Evolutionary conservation across 2,797 vertebrate genomes (phyloP), one percentile per base, ranked within the genome.

Genomic region (Melanotaenia parkinsoni): DNA sequence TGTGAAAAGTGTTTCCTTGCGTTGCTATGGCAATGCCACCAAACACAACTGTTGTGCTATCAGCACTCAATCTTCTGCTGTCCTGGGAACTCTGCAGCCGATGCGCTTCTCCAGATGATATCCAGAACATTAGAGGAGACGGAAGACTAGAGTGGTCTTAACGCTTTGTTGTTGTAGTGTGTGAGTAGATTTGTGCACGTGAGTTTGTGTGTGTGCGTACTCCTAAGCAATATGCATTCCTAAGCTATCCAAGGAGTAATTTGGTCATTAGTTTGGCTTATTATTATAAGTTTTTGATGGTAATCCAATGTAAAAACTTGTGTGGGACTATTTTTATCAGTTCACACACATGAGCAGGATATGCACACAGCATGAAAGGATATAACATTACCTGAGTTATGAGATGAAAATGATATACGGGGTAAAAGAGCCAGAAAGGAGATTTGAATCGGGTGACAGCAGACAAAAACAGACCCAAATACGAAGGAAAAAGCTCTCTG

Each of bases 101-200:
- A 78, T 58, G 69, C 59, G 57, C 64, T 86, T 67, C 14, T 67
- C 58, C 58, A 71, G 72, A 78, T 74, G 35, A 63, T 66, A 80
- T 81, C 68, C 79, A 84, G 69, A 68, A 67, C 35, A 8, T 62
- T 58, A 16, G 58, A 74, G 60, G 54, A 84, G 77, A 81, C 63
- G 62, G 75, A 58, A 1, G 61, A 66, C 16, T 18, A 60, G 71
- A 83, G 58, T 65, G 20, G n/a, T 28, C 64, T 68, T 43, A 38
- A 12, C 13, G 37, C 58, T 76, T 67, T 82, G 70, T 76, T 74
- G 30, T 35, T 76, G n/a, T 16, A 59, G 58, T 43, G 45, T 50
- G n/a, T 43, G 40, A 43, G 47, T 54, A 9, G 16, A 22, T 63
- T 60, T 65, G 68, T 66, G 37, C 57, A 12, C 30, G 18, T 65